phyloP scores from a whole-genome alignment of 2,797 vertebrate species.

The Agapornis canus region DNA sequence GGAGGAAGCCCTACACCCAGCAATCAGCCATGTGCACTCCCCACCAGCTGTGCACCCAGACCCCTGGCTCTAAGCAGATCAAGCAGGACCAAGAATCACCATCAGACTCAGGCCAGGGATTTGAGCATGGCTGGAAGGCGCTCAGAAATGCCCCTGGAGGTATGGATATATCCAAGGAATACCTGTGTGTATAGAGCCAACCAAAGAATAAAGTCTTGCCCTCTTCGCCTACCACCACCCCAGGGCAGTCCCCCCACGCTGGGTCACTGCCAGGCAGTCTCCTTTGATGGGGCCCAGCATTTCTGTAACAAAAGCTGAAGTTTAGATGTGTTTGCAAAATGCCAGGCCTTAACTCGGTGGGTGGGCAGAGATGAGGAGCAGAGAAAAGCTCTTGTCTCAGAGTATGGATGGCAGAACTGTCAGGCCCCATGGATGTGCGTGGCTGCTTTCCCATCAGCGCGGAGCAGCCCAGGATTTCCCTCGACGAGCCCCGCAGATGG shows the following conservation, averaged over 20 bases:
- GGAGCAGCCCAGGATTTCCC: slow-evolving; percentile 24
- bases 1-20: not conserved
- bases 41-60: not conserved
- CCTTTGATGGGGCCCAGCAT: not conserved
- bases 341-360: rapidly evolving
- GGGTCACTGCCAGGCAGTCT: not conserved
- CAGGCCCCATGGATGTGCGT: rapidly evolving
- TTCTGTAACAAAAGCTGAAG: not conserved
- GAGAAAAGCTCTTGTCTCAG: not conserved
- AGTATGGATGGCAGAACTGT: not conserved
- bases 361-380: not conserved
- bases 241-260: not conserved
- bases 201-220: not conserved
- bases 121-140: not conserved
- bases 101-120: not conserved
- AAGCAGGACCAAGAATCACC: not conserved
- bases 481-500: not conserved
- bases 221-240: not conserved
- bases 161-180: not conserved
- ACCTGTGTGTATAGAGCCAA: not conserved
- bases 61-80: not conserved
- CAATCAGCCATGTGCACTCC: rapidly evolving
- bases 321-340: not conserved
- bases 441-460: not conserved
- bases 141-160: not conserved